Percentiles rank a stretch among this genome's conserved stretches.
Conservation (phyloP, 2,113 vertebrate species). For the Butastur rufipennis region DNA sequence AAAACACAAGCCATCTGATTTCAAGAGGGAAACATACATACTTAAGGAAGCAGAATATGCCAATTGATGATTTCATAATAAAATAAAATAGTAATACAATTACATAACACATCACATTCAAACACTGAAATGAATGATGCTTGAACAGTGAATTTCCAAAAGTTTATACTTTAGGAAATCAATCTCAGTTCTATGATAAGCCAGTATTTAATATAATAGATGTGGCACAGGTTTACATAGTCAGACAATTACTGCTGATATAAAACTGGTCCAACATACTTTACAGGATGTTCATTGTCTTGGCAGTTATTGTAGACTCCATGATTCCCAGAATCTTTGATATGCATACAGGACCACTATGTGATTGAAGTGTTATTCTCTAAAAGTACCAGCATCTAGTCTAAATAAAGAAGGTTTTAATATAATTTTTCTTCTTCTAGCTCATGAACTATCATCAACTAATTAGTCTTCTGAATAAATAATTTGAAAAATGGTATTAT, state of each 20-base stretch:
- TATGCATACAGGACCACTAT: neutral
- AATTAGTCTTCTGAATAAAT: neutral
- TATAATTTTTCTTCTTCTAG: neutral
- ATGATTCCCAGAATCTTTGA: neutral
- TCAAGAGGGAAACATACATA: neutral
- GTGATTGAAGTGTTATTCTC: neutral
- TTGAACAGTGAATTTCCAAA: neutral
- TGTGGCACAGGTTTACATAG: neutral
- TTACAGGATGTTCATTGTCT: neutral
- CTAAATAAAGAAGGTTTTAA: neutral
- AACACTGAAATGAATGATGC: neutral
- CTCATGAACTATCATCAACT: neutral
- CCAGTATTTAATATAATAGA: neutral
- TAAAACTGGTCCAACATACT: neutral
- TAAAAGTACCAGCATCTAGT: neutral
- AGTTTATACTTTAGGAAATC: neutral
- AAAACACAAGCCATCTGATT: neutral
- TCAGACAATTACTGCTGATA: neutral
- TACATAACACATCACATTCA: neutral
- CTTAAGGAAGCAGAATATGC: neutral
- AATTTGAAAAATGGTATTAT: neutral
- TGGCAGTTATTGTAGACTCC: neutral
- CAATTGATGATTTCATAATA: neutral
- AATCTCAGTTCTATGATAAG: neutral
- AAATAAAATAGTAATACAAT: neutral